Percentiles rank a stretch among this genome's conserved stretches.
Conservation (phyloP, 2,113 vertebrate species). For the Brevimyrus niger region DNA sequence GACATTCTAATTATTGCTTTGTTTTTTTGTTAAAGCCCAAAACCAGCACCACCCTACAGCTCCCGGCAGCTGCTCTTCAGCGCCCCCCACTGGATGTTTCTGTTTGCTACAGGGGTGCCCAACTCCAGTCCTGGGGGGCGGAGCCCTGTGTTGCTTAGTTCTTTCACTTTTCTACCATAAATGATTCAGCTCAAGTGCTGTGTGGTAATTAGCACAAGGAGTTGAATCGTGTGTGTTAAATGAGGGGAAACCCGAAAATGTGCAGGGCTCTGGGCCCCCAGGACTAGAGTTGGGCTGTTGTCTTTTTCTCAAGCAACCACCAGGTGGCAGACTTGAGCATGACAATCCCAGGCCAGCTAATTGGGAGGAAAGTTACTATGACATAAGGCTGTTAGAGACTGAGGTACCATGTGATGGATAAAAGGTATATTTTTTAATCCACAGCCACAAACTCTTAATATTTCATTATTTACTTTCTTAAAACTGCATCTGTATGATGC, state of each 20-base stretch:
- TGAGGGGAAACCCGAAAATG: too few species aligned
- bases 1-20: background rate
- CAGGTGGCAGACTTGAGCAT: background rate
- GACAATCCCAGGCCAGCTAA: background rate
- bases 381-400: background rate
- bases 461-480: background rate
- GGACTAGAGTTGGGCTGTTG: background rate
- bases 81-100: background rate
- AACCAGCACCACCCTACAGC: background rate
- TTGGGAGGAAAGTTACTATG: background rate
- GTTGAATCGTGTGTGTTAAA: too few species aligned
- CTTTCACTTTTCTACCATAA: too few species aligned
- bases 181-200: too few species aligned
- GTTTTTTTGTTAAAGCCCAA: background rate
- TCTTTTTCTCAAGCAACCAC: background rate
- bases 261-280: too few species aligned
- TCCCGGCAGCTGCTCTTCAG: background rate
- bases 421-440: background rate
- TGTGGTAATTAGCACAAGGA: too few species aligned
- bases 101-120: background rate
- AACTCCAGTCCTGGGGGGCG: too few species aligned
- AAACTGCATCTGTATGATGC: background rate
- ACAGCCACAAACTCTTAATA: background rate
- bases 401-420: background rate
- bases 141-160: too few species aligned